phyloP scores from a whole-genome alignment of 2,797 vertebrate species.

The Eutrigla gurnardus region DNA sequence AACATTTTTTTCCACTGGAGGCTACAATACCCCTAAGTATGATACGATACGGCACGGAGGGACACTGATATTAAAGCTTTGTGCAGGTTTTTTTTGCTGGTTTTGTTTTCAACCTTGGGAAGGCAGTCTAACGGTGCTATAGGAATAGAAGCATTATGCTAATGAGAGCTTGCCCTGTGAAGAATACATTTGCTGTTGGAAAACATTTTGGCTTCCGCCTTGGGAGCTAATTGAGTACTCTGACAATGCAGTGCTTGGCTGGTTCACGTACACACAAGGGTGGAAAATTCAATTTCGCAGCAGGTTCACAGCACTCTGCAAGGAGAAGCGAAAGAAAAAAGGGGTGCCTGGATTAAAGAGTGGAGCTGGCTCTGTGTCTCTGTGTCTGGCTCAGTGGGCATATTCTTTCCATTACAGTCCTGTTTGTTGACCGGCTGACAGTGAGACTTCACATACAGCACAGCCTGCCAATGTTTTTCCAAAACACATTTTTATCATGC shows the following conservation, averaged over 20 bases:
- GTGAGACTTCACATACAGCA: slow-evolving; percentile 50
- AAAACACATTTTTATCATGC: background rate
- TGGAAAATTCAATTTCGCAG: slow-evolving; percentile 84
- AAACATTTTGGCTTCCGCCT: slow-evolving; percentile 83
- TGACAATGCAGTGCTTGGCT: slow-evolving; percentile 82
- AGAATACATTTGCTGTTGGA: slow-evolving; percentile 83
- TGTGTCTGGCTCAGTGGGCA: slow-evolving; percentile 72
- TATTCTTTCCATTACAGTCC: slow-evolving; percentile 71
- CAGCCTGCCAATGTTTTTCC: slow-evolving; percentile 19
- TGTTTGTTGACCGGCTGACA: slow-evolving; percentile 77
- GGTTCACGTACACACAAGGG: slow-evolving; percentile 78
- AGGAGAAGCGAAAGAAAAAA: slow-evolving; percentile 66
- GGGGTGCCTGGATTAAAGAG: slow-evolving; percentile 75
- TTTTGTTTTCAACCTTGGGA: slow-evolving; percentile 70
- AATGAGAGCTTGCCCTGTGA: slow-evolving; percentile 77
- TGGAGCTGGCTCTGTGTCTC: slow-evolving; percentile 69
- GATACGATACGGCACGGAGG: slow-evolving; percentile 49
- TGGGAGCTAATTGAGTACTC: slow-evolving; percentile 84
- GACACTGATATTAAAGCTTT: slow-evolving; percentile 53
- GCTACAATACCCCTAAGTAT: slow-evolving; percentile 40
- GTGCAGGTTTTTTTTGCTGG: slow-evolving; percentile 53
- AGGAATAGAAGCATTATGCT: slow-evolving; percentile 76
- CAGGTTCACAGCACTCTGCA: slow-evolving; percentile 78
- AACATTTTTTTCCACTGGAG: slow-evolving; percentile 46
- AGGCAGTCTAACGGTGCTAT: slow-evolving; percentile 61